A percentile compares a stretch with the other conserved stretches of the same genome.
Conservation (phyloP, 2,113 vertebrate species). For the Hippocampus mohnikei region DNA sequence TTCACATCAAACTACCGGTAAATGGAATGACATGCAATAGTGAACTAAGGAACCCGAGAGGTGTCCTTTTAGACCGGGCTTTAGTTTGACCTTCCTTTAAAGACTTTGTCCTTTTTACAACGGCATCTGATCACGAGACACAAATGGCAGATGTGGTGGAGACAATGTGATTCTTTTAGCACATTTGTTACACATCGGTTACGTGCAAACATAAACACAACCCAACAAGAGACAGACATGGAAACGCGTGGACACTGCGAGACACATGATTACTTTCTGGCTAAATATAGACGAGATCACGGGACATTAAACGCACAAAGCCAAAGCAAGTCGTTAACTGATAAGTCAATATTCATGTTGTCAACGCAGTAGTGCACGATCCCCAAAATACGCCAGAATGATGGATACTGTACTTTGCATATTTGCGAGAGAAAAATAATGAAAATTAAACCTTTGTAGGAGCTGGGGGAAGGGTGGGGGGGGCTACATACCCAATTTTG, state of each 20-base stretch:
- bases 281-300: conserved; percentile 66
- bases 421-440: neutral
- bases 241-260: conserved; percentile 34
- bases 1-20: neutral
- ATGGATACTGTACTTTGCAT: neutral
- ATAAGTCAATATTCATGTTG: conserved; percentile 2
- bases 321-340: conserved; percentile 58
- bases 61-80: neutral
- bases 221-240: conserved; percentile 11
- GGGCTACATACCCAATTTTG: too few relatives aligned
- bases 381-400: neutral
- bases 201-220: conserved; percentile 29
- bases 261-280: conserved; percentile 60
- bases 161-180: conserved; percentile 51
- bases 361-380: neutral
- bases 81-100: conserved; percentile 26
- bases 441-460: neutral
- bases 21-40: neutral
- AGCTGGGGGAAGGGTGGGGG: neutral
- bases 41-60: neutral
- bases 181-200: conserved; percentile 45
- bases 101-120: conserved; percentile 16
- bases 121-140: conserved; percentile 43
- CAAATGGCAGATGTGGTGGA: conserved; percentile 34
- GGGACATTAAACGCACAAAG: conserved; percentile 32